phyloP scores from a whole-genome alignment of 2,888 invertebrate species.

The Drosophila paramelanica region DNA sequence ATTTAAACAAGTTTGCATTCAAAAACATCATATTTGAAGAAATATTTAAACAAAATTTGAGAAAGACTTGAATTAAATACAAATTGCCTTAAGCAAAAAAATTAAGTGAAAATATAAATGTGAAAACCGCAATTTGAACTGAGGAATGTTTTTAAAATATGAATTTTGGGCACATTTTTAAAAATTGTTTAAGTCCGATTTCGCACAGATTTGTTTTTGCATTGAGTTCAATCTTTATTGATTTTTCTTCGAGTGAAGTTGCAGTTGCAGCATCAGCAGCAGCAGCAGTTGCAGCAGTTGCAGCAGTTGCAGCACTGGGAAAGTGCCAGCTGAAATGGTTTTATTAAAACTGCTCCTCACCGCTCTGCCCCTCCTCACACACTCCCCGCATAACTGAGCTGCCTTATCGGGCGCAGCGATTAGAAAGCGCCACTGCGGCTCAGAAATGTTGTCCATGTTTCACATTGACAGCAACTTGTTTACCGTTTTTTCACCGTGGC shows the following conservation, averaged over 20 bases:
- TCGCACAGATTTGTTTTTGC: no score
- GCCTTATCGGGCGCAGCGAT: conserved; percentile 45
- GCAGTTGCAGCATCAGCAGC: neutral
- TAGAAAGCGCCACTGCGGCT: conserved; percentile 53
- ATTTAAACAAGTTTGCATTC: no score
- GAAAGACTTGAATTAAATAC: neutral
- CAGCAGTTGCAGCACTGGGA: conserved; percentile 7
- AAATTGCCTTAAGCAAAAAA: neutral
- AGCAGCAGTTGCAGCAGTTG: neutral
- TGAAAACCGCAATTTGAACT: no score
- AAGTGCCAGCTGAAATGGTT: conserved; percentile 30
- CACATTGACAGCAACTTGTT: conserved; percentile 75
- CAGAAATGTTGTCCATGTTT: conserved; percentile 51
- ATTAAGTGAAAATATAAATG: no score
- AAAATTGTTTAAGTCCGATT: no score
- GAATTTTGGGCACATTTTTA: no score
- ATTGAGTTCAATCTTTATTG: neutral
- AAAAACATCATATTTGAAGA: no score
- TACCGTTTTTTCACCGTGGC: conserved; percentile 53
- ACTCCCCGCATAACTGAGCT: conserved; percentile 2
- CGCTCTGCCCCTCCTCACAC: neutral
- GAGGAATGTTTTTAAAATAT: no score
- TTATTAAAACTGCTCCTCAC: conserved; percentile 26
- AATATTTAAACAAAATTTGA: no score
- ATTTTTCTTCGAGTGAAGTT: neutral